Base-by-base conservation (phyloP, 2,888 invertebrate genomes). In the Lordiphosa fenestrarum region DNA sequence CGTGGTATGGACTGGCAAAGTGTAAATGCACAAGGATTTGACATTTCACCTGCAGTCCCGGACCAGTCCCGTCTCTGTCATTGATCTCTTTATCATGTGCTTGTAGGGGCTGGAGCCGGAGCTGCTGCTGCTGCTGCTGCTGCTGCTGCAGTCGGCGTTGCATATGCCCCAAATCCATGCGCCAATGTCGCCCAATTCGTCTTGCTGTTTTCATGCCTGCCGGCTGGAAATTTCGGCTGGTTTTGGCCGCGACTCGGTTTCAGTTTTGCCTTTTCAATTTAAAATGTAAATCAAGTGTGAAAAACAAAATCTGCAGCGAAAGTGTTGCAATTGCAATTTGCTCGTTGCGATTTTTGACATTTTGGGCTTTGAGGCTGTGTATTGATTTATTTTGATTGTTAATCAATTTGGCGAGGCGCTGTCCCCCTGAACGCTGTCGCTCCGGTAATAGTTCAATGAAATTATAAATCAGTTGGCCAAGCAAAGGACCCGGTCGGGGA, bases 311-410 rank as follows among this genome's bases (percentile, higher is more conserved):
- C 60, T 82, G 80, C 80, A 75, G 77, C 83, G 77, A 78, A 78
- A 78, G 77, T 78, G 83, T 78, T 78, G 77, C 77, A 78, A 78
- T 78, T 78, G 77, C 77, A 78, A 78, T 78, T 82, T 78, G 77
- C 77, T 71, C 42, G 83, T 78, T 77, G 77, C 77, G 38, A 57
- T 64, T 67, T 77, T 78, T 78, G 77, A 82, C 83, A 73, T 75
- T 73, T 82, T 78, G 73, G 48, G 73, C 77, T 78, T 62, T 63
- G 71, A 69, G 77, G 83, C 80, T 66, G 66, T 73, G 69, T 71
- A 78, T 78, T 78, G 83, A 78, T 78, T 78, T 78, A 78, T 78
- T 78, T 78, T 82, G 77, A 78, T 78, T 78, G 77, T 78, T 78
- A 78, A 78, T 78, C 77, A 78, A 78, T 78, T 78, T 82, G 76